A percentile compares a stretch with the other conserved stretches of the same genome.
Conservation (phyloP, 2,797 vertebrate species). For the Columba guinea region DNA sequence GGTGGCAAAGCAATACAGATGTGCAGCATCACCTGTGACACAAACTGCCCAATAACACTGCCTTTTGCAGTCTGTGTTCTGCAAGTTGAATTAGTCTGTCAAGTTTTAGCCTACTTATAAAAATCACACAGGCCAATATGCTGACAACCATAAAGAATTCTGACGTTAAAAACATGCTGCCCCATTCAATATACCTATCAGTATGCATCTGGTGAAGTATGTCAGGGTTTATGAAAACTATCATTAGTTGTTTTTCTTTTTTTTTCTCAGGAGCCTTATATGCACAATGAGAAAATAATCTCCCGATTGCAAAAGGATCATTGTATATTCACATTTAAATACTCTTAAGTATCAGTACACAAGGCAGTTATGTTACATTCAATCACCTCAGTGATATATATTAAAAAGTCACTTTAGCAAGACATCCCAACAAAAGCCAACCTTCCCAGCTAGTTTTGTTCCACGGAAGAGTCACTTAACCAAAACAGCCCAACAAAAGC, state of each 20-base stretch:
- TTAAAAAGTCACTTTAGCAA: accelerated
- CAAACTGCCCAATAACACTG: too few relatives aligned
- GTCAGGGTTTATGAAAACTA: neutral
- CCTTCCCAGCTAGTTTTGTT: too few relatives aligned
- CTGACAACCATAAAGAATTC: neutral
- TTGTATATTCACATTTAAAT: neutral
- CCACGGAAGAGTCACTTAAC: accelerated
- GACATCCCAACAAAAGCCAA: neutral
- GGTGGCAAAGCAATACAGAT: neutral
- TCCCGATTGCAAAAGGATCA: neutral
- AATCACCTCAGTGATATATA: accelerated
- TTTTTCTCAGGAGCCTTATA: neutral
- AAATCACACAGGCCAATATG: accelerated
- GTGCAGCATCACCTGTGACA: neutral
- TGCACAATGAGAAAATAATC: neutral
- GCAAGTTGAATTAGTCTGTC: neutral
- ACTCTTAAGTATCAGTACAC: too few relatives aligned
- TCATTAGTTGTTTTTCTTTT: neutral
- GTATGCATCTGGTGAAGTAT: neutral
- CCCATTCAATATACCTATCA: neutral
- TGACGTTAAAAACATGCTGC: neutral
- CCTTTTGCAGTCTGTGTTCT: neutral
- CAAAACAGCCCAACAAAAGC: neutral
- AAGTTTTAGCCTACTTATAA: neutral
- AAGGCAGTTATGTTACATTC: accelerated